A percentile compares a stretch with the other conserved stretches of the same genome.
Conservation (phyloP, 2,797 vertebrate species). For the Lacerta viridis region DNA sequence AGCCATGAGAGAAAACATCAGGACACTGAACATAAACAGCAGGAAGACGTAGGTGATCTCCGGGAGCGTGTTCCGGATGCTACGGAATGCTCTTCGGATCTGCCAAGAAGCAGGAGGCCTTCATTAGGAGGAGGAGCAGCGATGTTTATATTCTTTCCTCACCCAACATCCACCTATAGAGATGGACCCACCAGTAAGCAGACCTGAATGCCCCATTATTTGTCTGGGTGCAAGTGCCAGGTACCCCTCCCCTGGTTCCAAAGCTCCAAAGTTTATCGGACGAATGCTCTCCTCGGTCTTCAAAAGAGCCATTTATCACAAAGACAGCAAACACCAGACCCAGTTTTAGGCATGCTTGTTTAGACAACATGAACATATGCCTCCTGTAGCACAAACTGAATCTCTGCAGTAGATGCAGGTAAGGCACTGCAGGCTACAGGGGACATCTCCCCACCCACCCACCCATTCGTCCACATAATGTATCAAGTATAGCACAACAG, state of each 20-base stretch:
- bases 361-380: neutral
- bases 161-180: neutral
- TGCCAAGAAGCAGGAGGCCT: constrained; percentile 67
- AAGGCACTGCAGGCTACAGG: neutral
- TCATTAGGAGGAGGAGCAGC: neutral
- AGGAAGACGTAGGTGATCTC: constrained; percentile 92
- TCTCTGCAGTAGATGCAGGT: neutral
- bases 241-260: neutral
- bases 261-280: neutral
- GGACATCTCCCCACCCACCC: too few species aligned
- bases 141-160: neutral
- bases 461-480: neutral
- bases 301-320: neutral
- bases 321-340: neutral
- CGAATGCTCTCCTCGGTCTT: neutral
- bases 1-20: constrained; percentile 95
- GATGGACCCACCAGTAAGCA: neutral
- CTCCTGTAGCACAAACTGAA: neutral
- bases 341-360: neutral
- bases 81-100: constrained; percentile 92
- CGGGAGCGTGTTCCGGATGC: constrained; percentile 91
- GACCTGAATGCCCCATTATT: neutral
- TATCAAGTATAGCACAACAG: neutral
- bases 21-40: constrained; percentile 93
- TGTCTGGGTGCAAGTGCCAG: neutral